These are phyloP conservation scores for Macrobrachium nipponense DNA, from an alignment of 1,140 invertebrate species.

Conservation along the genomic window DNA sequence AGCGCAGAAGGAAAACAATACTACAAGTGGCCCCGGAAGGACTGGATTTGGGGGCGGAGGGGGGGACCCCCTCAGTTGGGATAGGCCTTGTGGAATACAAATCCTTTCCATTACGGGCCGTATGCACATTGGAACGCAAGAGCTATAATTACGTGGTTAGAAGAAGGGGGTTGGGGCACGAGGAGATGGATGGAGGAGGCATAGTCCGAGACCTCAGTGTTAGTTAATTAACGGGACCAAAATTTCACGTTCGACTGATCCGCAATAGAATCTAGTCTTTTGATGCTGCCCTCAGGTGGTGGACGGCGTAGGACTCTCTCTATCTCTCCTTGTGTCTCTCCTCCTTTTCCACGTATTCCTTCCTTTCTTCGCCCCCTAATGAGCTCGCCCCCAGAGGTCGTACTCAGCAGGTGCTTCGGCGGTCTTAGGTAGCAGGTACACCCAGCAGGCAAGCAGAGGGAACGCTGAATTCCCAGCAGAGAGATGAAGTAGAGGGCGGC, in stretches of 20 bases:
- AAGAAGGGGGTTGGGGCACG: neutral
- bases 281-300: slow-evolving; percentile 39
- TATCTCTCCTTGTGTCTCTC: neutral
- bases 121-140: neutral
- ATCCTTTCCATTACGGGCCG: neutral
- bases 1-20: slow-evolving; percentile 20
- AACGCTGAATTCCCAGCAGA: neutral
- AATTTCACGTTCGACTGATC: slow-evolving; percentile 53
- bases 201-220: neutral
- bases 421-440: too few species aligned
- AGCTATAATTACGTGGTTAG: neutral
- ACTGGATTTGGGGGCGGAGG: too few species aligned
- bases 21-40: neutral
- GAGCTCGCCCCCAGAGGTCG: too few species aligned
- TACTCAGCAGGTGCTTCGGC: too few species aligned
- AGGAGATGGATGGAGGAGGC: too few species aligned
- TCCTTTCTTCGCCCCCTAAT: neutral
- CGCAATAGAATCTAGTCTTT: slow-evolving; percentile 55
- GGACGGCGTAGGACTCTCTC: neutral
- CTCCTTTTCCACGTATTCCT: neutral
- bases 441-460: neutral
- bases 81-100: too few species aligned
- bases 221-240: slow-evolving; percentile 51
- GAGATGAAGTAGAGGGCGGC: neutral
- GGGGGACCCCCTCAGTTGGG: too few species aligned